Conservation (phyloP, 2,113 vertebrate genomes). For the Hypanus sabinus region DNA sequence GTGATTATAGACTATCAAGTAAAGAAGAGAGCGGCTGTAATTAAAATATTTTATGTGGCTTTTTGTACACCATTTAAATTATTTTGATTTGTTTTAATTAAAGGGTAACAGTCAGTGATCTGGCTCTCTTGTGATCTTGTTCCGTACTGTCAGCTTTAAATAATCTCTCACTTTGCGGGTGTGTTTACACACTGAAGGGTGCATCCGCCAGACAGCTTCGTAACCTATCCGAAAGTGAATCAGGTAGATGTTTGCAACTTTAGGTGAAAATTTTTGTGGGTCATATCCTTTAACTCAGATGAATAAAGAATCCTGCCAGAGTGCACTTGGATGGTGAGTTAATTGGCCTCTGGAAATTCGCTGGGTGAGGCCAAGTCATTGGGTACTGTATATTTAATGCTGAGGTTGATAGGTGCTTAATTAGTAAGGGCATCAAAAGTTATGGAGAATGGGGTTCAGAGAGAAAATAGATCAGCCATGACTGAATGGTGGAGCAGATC, state of each 20-base stretch:
- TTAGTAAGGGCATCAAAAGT: too few species aligned
- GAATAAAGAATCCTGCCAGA: too few species aligned
- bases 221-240: neutral
- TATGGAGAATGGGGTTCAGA: too few species aligned
- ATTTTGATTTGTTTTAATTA: slow-evolving; percentile 35
- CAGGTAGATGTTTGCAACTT: neutral
- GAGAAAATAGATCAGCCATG: too few species aligned
- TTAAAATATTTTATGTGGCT: slow-evolving; percentile 23
- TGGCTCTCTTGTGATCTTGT: neutral
- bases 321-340: too few species aligned
- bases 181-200: neutral
- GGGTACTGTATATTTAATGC: too few species aligned
- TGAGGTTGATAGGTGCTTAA: too few species aligned
- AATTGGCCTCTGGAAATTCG: too few species aligned
- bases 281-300: neutral
- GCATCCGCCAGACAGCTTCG: neutral
- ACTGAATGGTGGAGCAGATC: too few species aligned
- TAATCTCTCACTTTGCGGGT: neutral
- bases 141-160: slow-evolving; percentile 23
- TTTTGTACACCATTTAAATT: slow-evolving; percentile 29
- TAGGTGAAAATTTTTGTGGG: neutral
- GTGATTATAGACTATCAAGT: slow-evolving; percentile 14
- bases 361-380: too few species aligned
- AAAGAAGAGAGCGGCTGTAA: slow-evolving; percentile 23
- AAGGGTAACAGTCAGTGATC: neutral